Conservation (phyloP, 2,888 invertebrate genomes). For the Aricia artaxerxes region DNA sequence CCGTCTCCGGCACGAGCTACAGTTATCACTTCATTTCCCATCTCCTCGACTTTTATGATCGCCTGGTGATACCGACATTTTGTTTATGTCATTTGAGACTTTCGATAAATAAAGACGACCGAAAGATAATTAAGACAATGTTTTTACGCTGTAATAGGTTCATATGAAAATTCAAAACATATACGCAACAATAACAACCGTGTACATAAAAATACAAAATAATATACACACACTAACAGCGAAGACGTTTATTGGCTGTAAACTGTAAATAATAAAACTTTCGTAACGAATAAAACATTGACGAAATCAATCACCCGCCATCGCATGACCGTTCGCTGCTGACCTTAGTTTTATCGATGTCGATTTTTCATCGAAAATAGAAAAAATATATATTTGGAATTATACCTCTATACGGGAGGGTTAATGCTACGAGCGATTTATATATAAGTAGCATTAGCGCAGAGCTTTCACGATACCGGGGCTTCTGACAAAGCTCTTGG, state of each 20-base stretch:
- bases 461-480: conserved; percentile 58
- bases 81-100: not conserved
- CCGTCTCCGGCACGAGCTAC: not conserved
- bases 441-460: conserved; percentile 47
- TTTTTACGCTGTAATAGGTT: too few species aligned
- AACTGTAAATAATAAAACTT: not conserved
- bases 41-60: conserved; percentile 20
- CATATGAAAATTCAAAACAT: too few species aligned
- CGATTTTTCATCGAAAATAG: not conserved
- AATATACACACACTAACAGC: not conserved
- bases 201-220: not conserved
- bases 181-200: not conserved
- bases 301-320: not conserved
- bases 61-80: not conserved
- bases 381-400: conserved; percentile 15
- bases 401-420: conserved; percentile 29
- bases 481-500: conserved; percentile 69
- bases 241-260: not conserved
- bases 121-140: too few species aligned
- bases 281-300: not conserved
- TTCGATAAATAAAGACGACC: not conserved
- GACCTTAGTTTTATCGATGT: not conserved
- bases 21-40: conserved; percentile 18
- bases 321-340: not conserved
- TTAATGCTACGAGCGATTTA: conserved; percentile 44